phyloP scores from a whole-genome alignment of 2,797 vertebrate species.

The Falco berigora region DNA sequence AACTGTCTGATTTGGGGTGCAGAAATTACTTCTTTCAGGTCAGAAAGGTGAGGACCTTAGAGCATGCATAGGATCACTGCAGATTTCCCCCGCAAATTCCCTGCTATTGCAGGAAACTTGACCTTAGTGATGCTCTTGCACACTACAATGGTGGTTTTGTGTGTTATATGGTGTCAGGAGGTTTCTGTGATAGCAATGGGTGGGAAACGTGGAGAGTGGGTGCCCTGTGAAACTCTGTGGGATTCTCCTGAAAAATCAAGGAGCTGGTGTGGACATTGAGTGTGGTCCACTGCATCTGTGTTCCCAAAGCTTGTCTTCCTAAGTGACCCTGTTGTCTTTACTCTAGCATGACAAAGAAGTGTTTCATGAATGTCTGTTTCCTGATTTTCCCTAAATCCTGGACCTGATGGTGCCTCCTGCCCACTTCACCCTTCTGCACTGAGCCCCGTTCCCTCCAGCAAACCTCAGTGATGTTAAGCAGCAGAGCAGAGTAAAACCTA shows the following conservation, averaged over 20 bases:
- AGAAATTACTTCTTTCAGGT: not conserved
- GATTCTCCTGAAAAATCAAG: not conserved
- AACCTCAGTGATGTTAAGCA: not conserved
- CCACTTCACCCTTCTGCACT: not conserved
- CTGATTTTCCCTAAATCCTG: not conserved
- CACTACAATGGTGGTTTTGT: not conserved
- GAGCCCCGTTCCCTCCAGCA: not conserved
- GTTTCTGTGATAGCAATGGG: not conserved
- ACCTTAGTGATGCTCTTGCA: not conserved
- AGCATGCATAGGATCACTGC: not conserved
- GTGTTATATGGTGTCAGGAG: not conserved
- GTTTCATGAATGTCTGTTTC: not conserved
- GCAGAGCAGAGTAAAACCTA: not conserved
- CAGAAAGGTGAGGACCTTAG: not conserved
- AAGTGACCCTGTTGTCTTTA: not conserved
- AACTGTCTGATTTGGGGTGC: not conserved
- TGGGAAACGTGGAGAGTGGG: fast-evolving
- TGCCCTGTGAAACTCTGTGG: not conserved
- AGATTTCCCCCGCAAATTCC: not conserved
- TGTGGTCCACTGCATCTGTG: not conserved
- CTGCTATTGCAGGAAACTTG: not conserved
- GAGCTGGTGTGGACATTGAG: not conserved
- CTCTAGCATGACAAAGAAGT: not conserved
- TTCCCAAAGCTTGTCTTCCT: not conserved
- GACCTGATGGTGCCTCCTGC: not conserved